These are phyloP conservation scores for Drosophila monieri DNA, from an alignment of 2,888 invertebrate species.

Conservation along the genomic window DNA sequence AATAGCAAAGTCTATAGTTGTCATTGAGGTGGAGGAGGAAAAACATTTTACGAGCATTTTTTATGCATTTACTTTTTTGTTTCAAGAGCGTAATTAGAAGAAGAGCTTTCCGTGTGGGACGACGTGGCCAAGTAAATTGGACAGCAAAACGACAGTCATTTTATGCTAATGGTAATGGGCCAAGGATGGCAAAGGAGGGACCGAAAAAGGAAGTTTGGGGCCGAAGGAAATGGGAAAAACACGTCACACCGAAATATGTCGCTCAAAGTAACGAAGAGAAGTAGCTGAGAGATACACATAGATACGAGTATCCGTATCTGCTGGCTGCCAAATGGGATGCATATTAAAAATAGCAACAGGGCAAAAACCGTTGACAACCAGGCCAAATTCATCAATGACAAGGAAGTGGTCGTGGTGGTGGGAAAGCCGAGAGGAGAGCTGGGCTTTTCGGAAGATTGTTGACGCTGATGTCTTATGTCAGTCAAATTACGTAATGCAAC, in stretches of 20 bases:
- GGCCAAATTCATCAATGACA: constrained; percentile 68
- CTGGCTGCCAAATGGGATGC: constrained; percentile 57
- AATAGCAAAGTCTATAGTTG: not conserved
- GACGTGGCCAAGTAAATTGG: constrained; percentile 25
- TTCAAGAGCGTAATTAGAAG: constrained; percentile 63
- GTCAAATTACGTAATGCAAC: constrained; percentile 17
- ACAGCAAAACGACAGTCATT: constrained; percentile 47
- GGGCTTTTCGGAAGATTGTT: constrained; percentile 9
- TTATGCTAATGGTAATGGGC: constrained; percentile 58
- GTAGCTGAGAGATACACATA: constrained; percentile 22
- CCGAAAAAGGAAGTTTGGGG: not conserved
- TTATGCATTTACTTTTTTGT: constrained; percentile 48
- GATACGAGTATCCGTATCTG: constrained; percentile 43
- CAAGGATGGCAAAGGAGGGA: constrained; percentile 6
- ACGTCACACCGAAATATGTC: constrained; percentile 39
- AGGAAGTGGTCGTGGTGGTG: constrained; percentile 26
- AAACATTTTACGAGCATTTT: constrained; percentile 49
- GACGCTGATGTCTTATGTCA: constrained; percentile 29
- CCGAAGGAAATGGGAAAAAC: constrained; percentile 1
- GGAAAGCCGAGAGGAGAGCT: constrained; percentile 7
- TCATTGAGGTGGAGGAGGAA: constrained; percentile 16
- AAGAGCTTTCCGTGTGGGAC: constrained; percentile 32
- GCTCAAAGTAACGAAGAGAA: constrained; percentile 54
- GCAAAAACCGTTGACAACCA: constrained; percentile 30
- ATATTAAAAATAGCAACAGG: constrained; percentile 63